These are phyloP conservation scores for Cyprinella venusta DNA, from an alignment of 2,797 vertebrate genomes.

Conservation along the genomic window DNA sequence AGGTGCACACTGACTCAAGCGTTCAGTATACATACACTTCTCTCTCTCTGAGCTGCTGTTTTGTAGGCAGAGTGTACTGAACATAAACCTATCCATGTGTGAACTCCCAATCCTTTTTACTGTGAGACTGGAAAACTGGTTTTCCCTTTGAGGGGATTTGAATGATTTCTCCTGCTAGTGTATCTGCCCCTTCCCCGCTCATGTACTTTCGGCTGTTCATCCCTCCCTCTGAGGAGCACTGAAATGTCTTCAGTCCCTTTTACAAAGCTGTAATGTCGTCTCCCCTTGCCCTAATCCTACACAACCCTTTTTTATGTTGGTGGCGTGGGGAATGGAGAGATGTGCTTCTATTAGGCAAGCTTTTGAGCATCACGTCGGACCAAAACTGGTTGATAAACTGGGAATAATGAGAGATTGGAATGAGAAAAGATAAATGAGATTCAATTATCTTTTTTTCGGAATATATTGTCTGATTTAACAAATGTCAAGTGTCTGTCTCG, in stretches of 20 bases:
- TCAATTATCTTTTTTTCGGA: neutral
- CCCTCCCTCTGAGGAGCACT: constrained; percentile 24
- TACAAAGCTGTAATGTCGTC: constrained; percentile 44
- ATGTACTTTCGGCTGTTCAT: constrained; percentile 20
- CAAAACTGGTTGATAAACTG: constrained; percentile 2
- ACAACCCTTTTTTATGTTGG: constrained; percentile 9
- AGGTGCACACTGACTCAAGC: constrained; percentile 25
- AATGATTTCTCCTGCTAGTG: constrained; percentile 69
- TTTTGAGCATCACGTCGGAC: constrained; percentile 1
- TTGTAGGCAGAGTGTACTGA: constrained; percentile 44
- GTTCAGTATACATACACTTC: neutral
- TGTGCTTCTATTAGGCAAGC: constrained; percentile 21
- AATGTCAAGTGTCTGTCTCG: constrained; percentile 48
- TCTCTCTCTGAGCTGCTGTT: constrained; percentile 36
- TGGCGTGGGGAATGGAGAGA: neutral
- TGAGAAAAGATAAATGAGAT: constrained; percentile 32
- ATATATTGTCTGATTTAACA: constrained; percentile 43
- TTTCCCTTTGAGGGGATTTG: constrained; percentile 74
- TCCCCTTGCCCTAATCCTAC: constrained; percentile 30
- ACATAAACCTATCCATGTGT: constrained; percentile 75
- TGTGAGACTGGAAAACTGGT: constrained; percentile 72
- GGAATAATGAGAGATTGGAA: neutral
- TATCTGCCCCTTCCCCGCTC: constrained; percentile 15
- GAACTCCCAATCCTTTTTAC: constrained; percentile 74
- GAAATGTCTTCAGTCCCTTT: constrained; percentile 45